Conservation (phyloP, 1,140 invertebrate genomes). For the Stegodyphus dumicola region DNA sequence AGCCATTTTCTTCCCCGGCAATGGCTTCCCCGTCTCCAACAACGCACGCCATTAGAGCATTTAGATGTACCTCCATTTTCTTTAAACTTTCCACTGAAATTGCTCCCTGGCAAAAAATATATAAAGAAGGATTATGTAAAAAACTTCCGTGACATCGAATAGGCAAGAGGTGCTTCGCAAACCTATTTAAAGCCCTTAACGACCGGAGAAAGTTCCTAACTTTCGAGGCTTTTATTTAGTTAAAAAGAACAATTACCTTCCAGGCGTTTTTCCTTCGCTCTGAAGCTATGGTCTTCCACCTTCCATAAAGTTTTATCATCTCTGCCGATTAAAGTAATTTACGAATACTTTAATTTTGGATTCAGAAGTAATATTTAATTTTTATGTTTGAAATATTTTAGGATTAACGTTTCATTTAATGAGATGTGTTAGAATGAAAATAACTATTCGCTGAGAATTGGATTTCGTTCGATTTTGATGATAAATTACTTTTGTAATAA, state of each 20-base stretch:
- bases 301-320: no score
- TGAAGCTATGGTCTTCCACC: no score
- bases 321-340: no score
- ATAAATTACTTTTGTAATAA: no score
- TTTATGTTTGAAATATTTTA: no score
- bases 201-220: background rate
- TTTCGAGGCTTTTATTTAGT: conserved; percentile 48
- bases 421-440: no score
- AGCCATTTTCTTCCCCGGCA: conserved; percentile 39
- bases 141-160: conserved; percentile 48
- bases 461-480: no score
- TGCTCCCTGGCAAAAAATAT: background rate
- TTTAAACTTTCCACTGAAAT: background rate
- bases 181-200: conserved; percentile 45
- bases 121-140: conserved; percentile 34
- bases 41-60: conserved; percentile 50
- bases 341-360: no score
- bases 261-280: no score
- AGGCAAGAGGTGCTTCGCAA: conserved; percentile 23
- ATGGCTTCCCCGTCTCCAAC: conserved; percentile 28
- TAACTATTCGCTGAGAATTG: no score
- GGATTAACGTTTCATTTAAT: no score
- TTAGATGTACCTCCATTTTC: conserved; percentile 52
- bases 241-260: conserved; percentile 13
- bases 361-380: no score